Base-by-base conservation (phyloP, 2,888 invertebrate species). In the Sympetrum striolatum region DNA sequence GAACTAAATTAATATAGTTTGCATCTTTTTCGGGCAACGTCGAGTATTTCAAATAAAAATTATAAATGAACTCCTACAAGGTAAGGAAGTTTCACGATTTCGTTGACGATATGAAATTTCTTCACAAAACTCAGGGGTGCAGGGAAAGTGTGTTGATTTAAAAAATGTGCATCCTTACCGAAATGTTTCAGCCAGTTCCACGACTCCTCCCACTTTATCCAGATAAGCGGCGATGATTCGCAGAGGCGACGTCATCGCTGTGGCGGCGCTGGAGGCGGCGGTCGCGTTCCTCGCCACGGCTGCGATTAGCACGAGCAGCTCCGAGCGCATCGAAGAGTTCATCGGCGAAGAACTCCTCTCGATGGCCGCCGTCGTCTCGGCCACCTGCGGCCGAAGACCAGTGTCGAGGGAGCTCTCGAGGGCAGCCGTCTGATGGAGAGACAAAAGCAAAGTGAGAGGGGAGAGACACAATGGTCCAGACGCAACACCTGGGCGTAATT, bases 211-310 rank as follows among this genome's bases (percentile, higher is more conserved):
- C 22, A 92, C 90, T 44, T 92, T 92, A 79, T 96, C 96, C 92
- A 98, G n/a, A 4, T 35, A 86, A 0, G 86, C 94, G 92, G 96
- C 96, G 90, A 98, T 95, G 80, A 96, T 96, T 92, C 95, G 95
- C 91, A 97, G 93, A 3, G 97, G 97, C 90, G 96, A 95, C 91
- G 96, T 14, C 60, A 86, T 86, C 2, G 60, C 86, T 1, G 86
- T 96, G 96, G 37, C 97, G 97, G 4, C 97, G 97, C 92, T 96
- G 96, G 22, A 96, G 0, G 97, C 97, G 90, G 96, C 95, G 86
- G 96, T 96, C 73, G 97, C 97, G 93, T 97, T 98, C 92, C 96
- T 96, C 91, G 96, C 95, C 92, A 97, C 95, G 91, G 96, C 95
- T 53, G 96, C 96, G 90, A 97, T 94, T 91, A 97, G 96, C 0